Evolutionary conservation across 2,113 vertebrate genomes (phyloP), one percentile per base, ranked within the genome.

Genomic region (Triplophysa siluroides): DNA sequence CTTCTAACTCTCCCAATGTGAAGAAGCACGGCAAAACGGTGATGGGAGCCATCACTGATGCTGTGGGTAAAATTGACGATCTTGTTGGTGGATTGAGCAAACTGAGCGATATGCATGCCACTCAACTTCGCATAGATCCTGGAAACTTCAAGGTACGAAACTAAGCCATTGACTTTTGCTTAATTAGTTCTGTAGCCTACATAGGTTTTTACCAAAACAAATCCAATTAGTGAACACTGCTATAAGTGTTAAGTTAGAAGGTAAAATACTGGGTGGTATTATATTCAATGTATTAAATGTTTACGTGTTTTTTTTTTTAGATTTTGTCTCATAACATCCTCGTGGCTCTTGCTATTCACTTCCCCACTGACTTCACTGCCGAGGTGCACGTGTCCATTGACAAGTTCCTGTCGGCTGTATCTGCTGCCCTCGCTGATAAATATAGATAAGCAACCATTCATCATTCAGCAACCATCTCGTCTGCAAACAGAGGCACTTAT

Each of bases 81-180:
- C 80, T 98, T n/a, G 62, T 70, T 0, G 3, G 0, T 0, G 91
- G 93, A 29, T 88, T 97, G 13, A 74, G 86, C 26, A 67, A 14
- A 14, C 93, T 97, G 68, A 96, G 95, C 8, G 92, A 96, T 83
- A 91, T 96, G 89, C 96, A 98, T 0, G 95, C 94, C 70, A 92
- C 94, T 54, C 93, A 91, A 43, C 90, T 98, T 85, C 92, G 95
- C 0, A 90, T 98, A 81, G 96, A 96, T 63, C 95, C 95, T 0
- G 92, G 90, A 66, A 96, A 95, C 90, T 97, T 96, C 85, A 94
- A 92, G 92, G 95, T 96, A 63, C 73, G 12, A 16, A 12, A 16
- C 16, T 9, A 18, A 19, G 18, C 38, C 33, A 5, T 29, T 26
- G 52, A 1, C 11, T 14, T 61, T 75, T 23, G 54, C 47, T 38